phyloP scores from a whole-genome alignment of 2,888 invertebrate genomes.

The Carcina quercana region DNA sequence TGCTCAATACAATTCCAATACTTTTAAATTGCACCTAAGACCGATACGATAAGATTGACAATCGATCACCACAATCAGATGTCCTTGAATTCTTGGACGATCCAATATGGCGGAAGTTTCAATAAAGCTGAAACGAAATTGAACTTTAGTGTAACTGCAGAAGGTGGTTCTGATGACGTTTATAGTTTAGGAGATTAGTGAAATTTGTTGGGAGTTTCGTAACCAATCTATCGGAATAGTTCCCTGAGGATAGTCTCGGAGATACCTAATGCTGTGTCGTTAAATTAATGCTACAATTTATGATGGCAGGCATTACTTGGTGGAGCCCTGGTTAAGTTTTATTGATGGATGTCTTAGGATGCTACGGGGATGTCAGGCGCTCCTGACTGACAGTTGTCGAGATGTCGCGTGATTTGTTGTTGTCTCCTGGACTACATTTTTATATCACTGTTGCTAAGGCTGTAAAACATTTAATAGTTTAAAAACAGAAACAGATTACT shows the following conservation, averaged over 20 bases:
- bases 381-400: no score
- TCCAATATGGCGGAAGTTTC: slow-evolving; percentile 7
- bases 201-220: slow-evolving; percentile 28
- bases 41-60: slow-evolving; percentile 48
- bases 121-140: not conserved
- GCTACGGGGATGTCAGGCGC: not conserved
- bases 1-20: slow-evolving; percentile 28
- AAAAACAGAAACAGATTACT: no score
- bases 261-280: slow-evolving; percentile 66
- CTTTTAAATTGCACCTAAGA: slow-evolving; percentile 29
- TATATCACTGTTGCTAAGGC: no score
- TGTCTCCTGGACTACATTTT: no score
- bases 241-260: slow-evolving; percentile 61
- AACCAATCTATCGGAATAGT: slow-evolving; percentile 77
- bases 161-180: no score
- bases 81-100: slow-evolving; percentile 11
- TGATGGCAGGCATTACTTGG: slow-evolving; percentile 59
- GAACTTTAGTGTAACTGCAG: not conserved
- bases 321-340: slow-evolving; percentile 37
- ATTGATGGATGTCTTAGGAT: slow-evolving; percentile 24
- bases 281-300: slow-evolving; percentile 72
- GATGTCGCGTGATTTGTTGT: no score
- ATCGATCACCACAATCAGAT: slow-evolving; percentile 38
- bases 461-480: no score
- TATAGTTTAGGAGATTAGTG: slow-evolving; percentile 5